phyloP scores from a whole-genome alignment of 2,113 vertebrate species.

The Ceratotherium simum region DNA sequence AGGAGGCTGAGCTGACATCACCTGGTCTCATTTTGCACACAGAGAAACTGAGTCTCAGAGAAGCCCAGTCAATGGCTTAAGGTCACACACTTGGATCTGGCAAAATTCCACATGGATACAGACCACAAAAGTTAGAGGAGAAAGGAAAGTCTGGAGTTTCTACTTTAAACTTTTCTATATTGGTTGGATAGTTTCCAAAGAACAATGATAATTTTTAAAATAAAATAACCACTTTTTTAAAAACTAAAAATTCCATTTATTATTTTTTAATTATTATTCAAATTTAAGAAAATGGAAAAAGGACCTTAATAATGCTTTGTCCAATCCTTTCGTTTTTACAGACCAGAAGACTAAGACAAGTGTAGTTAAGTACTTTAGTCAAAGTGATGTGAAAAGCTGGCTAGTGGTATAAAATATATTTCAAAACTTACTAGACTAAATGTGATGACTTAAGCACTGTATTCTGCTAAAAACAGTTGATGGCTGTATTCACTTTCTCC shows the following conservation, averaged over 20 bases:
- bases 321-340: not conserved
- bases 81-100: not conserved
- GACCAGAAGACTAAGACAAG: not conserved
- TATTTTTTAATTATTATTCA: constrained; percentile 7
- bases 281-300: not conserved
- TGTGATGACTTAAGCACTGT: not conserved
- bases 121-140: not conserved
- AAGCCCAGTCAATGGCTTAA: not conserved
- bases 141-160: not conserved
- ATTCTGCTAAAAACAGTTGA: not conserved
- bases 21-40: not conserved
- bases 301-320: not conserved
- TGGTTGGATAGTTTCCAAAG: constrained; percentile 8
- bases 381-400: not conserved
- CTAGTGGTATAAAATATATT: not conserved
- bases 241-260: not conserved
- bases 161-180: not conserved
- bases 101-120: not conserved
- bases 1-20: not conserved
- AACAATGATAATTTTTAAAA: not conserved
- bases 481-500: not conserved
- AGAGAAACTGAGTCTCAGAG: constrained; percentile 5
- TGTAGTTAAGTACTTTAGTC: not conserved
- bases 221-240: not conserved
- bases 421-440: not conserved